These are phyloP conservation scores for Mesocricetus auratus DNA, from an alignment of 2,113 vertebrate genomes.

Conservation along the genomic window DNA sequence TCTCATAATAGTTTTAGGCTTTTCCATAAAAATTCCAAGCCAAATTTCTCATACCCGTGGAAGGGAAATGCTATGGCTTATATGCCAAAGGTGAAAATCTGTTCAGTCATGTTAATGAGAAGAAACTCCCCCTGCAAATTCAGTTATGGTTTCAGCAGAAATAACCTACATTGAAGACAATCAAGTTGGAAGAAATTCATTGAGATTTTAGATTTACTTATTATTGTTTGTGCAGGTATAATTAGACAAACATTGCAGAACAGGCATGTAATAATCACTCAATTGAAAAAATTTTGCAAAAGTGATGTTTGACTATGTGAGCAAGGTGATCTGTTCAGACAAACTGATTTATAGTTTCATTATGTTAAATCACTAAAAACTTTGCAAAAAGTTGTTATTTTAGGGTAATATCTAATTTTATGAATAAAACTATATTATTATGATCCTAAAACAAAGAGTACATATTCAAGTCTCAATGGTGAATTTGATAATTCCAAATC, in stretches of 20 bases:
- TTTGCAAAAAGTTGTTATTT: conserved; percentile 37
- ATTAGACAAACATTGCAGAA: neutral
- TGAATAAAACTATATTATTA: neutral
- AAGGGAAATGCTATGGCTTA: neutral
- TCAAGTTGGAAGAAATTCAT: neutral
- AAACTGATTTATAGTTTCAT: neutral
- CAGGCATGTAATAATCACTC: neutral
- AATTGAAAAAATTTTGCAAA: conserved; percentile 16
- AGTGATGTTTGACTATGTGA: neutral
- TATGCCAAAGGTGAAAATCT: neutral
- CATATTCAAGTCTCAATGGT: neutral
- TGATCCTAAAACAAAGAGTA: neutral
- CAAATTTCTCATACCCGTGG: neutral
- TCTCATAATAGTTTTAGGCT: neutral
- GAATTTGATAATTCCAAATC: conserved; percentile 21
- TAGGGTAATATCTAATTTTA: conserved; percentile 6
- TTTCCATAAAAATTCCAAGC: neutral
- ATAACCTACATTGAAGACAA: neutral
- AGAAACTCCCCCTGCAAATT: neutral
- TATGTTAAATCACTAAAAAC: neutral
- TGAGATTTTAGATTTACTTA: neutral
- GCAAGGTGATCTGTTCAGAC: neutral
- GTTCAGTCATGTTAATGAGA: neutral
- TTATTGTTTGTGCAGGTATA: neutral
- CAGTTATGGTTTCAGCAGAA: neutral